Percentiles rank a stretch among this genome's conserved stretches.
These are phyloP conservation scores for Corydoras sp. DNA, from an alignment of 2,113 vertebrate species.

Conservation along the genomic window DNA sequence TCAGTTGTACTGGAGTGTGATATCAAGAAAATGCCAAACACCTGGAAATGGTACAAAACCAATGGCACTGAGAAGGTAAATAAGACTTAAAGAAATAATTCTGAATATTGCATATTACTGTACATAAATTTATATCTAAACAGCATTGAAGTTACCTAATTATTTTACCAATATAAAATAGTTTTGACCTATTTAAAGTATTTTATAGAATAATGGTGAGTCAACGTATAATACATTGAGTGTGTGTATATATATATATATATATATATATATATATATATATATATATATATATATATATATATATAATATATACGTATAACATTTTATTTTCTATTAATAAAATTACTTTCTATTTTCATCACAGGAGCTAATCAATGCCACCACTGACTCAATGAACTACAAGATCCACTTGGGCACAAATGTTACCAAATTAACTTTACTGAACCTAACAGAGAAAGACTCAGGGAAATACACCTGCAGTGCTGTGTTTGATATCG, in stretches of 20 bases:
- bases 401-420: slow-evolving; percentile 40
- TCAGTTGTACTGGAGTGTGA: slow-evolving; percentile 54
- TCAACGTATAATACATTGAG: too few relatives aligned
- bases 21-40: slow-evolving; percentile 43
- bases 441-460: slow-evolving; percentile 60
- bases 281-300: too few relatives aligned
- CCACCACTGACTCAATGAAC: slow-evolving; percentile 16
- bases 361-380: slow-evolving; percentile 46
- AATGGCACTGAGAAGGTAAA: slow-evolving; percentile 61
- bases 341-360: background rate
- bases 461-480: slow-evolving; percentile 74
- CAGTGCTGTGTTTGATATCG: slow-evolving; percentile 64
- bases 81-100: background rate
- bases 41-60: slow-evolving; percentile 60
- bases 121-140: too few relatives aligned
- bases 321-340: too few relatives aligned
- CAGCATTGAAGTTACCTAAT: too few relatives aligned
- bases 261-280: too few relatives aligned
- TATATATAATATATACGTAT: too few relatives aligned
- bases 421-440: slow-evolving; percentile 52
- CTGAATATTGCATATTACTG: too few relatives aligned
- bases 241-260: too few relatives aligned
- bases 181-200: too few relatives aligned
- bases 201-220: too few relatives aligned
- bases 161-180: too few relatives aligned